phyloP scores from a whole-genome alignment of 2,113 vertebrate species.

The Petroica traversi region DNA sequence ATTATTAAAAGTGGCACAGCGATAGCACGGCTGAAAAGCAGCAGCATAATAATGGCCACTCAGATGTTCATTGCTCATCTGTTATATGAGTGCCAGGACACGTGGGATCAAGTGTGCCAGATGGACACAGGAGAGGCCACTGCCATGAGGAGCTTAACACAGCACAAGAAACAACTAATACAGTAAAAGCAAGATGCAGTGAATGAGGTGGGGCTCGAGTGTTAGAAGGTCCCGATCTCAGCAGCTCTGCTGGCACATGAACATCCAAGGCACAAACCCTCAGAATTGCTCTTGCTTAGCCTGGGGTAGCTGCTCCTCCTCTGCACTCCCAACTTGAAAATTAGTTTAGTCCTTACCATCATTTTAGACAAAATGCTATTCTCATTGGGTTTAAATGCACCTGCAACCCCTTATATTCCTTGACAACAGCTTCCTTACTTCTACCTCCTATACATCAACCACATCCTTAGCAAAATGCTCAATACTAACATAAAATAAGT shows the following conservation, averaged over 20 bases:
- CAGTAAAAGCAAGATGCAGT: not conserved
- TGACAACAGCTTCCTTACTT: not conserved
- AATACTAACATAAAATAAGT: not conserved
- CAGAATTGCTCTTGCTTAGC: not conserved
- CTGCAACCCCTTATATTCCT: not conserved
- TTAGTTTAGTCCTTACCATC: not conserved
- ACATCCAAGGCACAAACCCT: not conserved
- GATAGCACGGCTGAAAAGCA: not conserved
- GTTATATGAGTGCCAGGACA: not conserved
- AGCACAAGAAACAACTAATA: not conserved
- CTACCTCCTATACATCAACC: not conserved
- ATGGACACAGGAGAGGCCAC: not conserved
- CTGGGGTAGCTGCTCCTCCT: not conserved
- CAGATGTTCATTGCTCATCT: not conserved
- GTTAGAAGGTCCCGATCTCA: not conserved
- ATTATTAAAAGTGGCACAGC: constrained; percentile 51
- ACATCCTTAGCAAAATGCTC: not conserved
- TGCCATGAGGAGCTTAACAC: not conserved
- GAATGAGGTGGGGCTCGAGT: not conserved
- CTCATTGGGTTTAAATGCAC: not conserved
- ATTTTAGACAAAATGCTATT: not conserved
- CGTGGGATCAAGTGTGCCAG: accelerated
- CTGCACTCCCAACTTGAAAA: not conserved
- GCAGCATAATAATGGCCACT: not conserved
- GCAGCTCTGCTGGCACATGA: not conserved